Evolutionary conservation across 2,113 vertebrate species (phyloP).

Genomic region (Morone saxatilis): DNA sequence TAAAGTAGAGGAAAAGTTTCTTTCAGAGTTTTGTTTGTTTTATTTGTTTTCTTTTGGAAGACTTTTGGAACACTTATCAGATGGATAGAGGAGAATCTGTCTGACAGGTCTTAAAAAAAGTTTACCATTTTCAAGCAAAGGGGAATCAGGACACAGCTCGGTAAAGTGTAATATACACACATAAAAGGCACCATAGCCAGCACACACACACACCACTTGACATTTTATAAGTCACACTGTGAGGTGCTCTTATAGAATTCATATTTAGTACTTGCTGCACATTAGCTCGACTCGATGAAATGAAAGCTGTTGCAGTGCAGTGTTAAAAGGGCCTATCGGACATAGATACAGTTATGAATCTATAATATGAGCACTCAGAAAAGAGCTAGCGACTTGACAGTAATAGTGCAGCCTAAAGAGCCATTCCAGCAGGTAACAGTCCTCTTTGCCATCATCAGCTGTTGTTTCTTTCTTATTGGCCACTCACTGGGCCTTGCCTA

Average conservation of each 20-base stretch:
- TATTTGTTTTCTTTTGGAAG: neutral
- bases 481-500: conserved; percentile 83
- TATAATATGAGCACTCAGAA: conserved; percentile 77
- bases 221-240: conserved; percentile 57
- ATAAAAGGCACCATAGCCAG: conserved; percentile 11
- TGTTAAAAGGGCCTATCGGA: conserved; percentile 76
- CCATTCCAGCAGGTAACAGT: conserved; percentile 80
- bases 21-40: neutral
- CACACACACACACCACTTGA: conserved; percentile 25
- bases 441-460: conserved; percentile 82
- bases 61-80: neutral
- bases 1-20: neutral
- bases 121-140: neutral
- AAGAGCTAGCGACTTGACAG: conserved; percentile 74
- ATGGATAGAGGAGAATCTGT: conserved; percentile 9
- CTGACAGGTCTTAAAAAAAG: conserved; percentile 18
- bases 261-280: conserved; percentile 66
- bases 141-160: neutral
- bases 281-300: conserved; percentile 75
- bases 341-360: conserved; percentile 76
- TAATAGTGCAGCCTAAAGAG: conserved; percentile 76
- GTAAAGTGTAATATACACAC: neutral
- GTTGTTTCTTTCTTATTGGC: conserved; percentile 83
- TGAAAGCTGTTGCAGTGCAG: conserved; percentile 65
- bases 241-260: conserved; percentile 58